These are phyloP conservation scores for Ctenochaetus hawaiiensis DNA, from an alignment of 2,797 vertebrate genomes.

Conservation along the genomic window DNA sequence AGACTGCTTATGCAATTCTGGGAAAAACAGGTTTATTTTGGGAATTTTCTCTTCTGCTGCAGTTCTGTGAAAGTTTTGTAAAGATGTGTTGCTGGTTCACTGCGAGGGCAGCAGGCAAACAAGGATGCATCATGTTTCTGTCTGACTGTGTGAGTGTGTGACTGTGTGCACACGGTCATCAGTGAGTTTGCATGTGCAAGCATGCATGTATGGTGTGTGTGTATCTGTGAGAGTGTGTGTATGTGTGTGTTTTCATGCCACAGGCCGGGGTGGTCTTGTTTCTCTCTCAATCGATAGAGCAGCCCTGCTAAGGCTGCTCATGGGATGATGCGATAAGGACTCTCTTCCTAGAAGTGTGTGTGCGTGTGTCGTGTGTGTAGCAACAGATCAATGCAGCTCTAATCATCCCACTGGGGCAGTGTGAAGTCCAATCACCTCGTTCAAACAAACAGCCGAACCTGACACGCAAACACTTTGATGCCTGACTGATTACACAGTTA, in stretches of 20 bases:
- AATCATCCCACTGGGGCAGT: slow-evolving; percentile 79
- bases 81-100: slow-evolving; percentile 50
- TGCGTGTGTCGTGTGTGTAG: not conserved
- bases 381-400: slow-evolving; percentile 78
- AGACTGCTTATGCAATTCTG: slow-evolving; percentile 56
- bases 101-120: slow-evolving; percentile 52
- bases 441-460: slow-evolving; percentile 72
- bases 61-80: slow-evolving; percentile 34
- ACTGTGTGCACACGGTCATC: not conserved
- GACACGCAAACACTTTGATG: slow-evolving; percentile 71
- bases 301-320: slow-evolving; percentile 66
- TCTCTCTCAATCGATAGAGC: slow-evolving; percentile 72
- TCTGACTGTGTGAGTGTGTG: slow-evolving; percentile 1
- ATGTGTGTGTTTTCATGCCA: slow-evolving; percentile 36
- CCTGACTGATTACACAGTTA: slow-evolving; percentile 66
- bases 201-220: slow-evolving; percentile 11
- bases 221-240: slow-evolving; percentile 10
- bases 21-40: slow-evolving; percentile 61
- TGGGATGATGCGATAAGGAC: slow-evolving; percentile 81
- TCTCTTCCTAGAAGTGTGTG: slow-evolving; percentile 47
- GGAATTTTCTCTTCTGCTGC: slow-evolving; percentile 55
- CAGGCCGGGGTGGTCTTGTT: slow-evolving; percentile 64
- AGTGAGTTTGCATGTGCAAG: slow-evolving; percentile 23
- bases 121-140: slow-evolving; percentile 54
- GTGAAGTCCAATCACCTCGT: slow-evolving; percentile 77